These are phyloP conservation scores for Smutsia gigantea DNA, from an alignment of 2,797 vertebrate species.

Conservation along the genomic window DNA sequence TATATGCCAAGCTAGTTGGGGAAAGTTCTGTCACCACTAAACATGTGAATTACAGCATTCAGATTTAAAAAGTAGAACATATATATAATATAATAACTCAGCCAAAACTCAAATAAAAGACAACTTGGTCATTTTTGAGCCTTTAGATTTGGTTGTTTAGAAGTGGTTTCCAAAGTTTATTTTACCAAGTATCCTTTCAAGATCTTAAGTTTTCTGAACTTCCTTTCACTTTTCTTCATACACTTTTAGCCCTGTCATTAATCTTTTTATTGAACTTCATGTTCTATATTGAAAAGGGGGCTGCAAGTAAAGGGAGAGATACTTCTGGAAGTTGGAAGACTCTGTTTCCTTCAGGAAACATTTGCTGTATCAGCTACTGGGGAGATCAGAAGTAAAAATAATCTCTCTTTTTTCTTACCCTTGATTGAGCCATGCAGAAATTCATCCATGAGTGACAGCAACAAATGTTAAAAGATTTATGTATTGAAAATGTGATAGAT, in stretches of 20 bases:
- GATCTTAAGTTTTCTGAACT: background rate
- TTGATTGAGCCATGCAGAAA: background rate
- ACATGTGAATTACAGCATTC: conserved; percentile 2
- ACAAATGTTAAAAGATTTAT: background rate
- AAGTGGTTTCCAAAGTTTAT: conserved; percentile 41
- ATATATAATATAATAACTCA: conserved; percentile 55
- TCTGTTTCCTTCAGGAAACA: background rate
- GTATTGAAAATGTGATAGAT: background rate
- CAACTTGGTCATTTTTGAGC: conserved; percentile 6
- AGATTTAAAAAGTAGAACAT: conserved; percentile 27
- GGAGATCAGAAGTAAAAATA: background rate
- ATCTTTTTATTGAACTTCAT: conserved; percentile 19
- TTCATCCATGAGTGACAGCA: background rate
- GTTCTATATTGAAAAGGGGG: background rate
- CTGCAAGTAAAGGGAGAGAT: background rate
- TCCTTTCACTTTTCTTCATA: conserved; percentile 26
- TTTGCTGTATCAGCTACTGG: background rate
- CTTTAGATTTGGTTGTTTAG: conserved; percentile 51
- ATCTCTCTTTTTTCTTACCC: background rate
- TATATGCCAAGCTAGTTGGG: conserved; percentile 64
- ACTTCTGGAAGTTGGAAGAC: background rate
- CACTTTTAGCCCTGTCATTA: background rate
- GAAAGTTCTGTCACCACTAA: conserved; percentile 61
- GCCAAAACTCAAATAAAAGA: conserved; percentile 34
- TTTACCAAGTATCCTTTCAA: conserved; percentile 42